A percentile compares a stretch with the other conserved stretches of the same genome.
phyloP scores from a whole-genome alignment of 2,888 invertebrate genomes.

The Apamea monoglypha region DNA sequence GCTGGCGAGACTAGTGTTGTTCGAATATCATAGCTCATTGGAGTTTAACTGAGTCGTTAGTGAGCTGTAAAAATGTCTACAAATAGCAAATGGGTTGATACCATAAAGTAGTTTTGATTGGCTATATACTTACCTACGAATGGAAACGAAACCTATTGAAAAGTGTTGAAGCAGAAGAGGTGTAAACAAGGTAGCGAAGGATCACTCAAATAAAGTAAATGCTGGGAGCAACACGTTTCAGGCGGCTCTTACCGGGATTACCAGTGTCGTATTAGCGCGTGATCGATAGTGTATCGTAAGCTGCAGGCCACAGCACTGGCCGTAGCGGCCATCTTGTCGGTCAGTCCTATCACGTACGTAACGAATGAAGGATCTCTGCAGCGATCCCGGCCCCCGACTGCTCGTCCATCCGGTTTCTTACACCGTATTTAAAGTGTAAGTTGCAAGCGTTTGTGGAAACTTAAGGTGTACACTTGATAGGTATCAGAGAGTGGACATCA shows the following conservation, averaged over 20 bases:
- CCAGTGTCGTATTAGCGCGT: conserved; percentile 77
- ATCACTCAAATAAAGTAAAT: conserved; percentile 65
- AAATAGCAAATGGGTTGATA: conserved; percentile 9
- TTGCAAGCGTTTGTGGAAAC: conserved; percentile 42
- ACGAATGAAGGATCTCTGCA: conserved; percentile 79
- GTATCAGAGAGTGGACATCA: background rate
- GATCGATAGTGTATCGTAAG: conserved; percentile 75
- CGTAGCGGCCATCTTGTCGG: conserved; percentile 64
- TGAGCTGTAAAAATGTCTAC: conserved; percentile 38
- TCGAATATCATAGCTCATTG: conserved; percentile 57
- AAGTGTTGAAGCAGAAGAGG: conserved; percentile 36
- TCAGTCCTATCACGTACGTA: conserved; percentile 79
- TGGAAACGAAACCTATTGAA: conserved; percentile 27
- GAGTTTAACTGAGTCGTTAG: conserved; percentile 48
- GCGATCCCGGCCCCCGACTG: conserved; percentile 69
- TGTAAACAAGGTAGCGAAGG: conserved; percentile 51
- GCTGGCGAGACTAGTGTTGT: conserved; percentile 72
- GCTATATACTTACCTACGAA: conserved; percentile 1
- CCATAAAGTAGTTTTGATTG: conserved; percentile 21
- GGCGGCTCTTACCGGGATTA: conserved; percentile 73
- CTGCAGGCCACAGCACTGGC: conserved; percentile 72
- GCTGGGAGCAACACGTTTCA: conserved; percentile 62
- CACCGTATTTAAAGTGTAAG: conserved; percentile 54
- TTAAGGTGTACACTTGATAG: conserved; percentile 7
- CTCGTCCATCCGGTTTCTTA: conserved; percentile 47